Conservation (phyloP, 53 echinoderm and acorn worm genomes). For the Arbacia lixula region DNA sequence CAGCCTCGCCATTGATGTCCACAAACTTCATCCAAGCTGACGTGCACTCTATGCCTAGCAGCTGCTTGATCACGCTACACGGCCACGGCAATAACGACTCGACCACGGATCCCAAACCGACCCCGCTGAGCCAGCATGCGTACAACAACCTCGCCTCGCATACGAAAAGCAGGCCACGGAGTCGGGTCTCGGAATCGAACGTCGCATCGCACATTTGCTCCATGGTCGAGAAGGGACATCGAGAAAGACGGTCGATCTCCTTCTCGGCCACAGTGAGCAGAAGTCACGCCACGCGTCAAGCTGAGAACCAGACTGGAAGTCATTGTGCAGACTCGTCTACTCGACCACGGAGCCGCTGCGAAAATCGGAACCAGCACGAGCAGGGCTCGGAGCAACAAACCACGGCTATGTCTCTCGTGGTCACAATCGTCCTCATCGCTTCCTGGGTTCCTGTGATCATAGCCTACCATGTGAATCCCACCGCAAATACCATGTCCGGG, state of each 20-base stretch:
- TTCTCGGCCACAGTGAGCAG: background rate
- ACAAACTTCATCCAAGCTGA: background rate
- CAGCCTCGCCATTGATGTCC: background rate
- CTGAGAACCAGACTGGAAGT: too few relatives aligned
- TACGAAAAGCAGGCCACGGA: background rate
- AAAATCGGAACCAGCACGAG: background rate
- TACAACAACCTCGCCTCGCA: background rate
- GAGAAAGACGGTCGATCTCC: background rate
- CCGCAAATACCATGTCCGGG: background rate
- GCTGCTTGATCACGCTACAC: too few relatives aligned
- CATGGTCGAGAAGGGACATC: background rate
- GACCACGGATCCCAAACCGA: background rate
- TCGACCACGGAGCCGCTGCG: too few relatives aligned
- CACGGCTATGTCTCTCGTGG: conserved; percentile 5
- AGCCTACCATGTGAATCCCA: background rate
- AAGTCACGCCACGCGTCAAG: background rate
- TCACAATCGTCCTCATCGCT: background rate
- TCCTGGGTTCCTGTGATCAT: conserved; percentile 14
- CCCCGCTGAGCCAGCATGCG: too few relatives aligned
- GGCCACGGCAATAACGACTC: too few relatives aligned
- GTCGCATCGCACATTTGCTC: background rate
- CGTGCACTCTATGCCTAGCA: background rate
- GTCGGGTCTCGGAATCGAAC: conserved; percentile 6
- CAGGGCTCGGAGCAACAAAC: background rate
- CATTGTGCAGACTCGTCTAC: too few relatives aligned